Conservation (phyloP, 2,888 invertebrate genomes). For the Phyto melanocephala region DNA sequence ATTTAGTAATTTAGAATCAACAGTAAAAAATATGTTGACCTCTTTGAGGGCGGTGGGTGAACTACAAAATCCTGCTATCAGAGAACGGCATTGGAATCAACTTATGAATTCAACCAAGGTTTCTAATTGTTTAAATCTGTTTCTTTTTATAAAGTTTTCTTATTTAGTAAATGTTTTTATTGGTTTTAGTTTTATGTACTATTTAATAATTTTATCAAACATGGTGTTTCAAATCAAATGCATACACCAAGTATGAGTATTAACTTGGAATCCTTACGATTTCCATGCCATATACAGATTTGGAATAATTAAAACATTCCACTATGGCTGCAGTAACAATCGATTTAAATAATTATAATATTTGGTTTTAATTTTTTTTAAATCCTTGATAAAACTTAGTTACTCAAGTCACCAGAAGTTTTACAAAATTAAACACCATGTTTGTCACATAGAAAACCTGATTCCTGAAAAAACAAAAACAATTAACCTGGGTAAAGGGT, state of each 20-base stretch:
- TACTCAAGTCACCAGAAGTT: too few relatives aligned
- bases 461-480: neutral
- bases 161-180: conserved; percentile 47
- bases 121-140: conserved; percentile 67
- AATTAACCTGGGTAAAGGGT: neutral
- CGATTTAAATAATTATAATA: too few relatives aligned
- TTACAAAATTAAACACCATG: neutral
- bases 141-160: neutral
- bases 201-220: neutral
- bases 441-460: conserved; percentile 11
- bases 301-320: too few relatives aligned
- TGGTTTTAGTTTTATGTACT: neutral
- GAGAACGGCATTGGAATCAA: conserved; percentile 98
- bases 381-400: too few relatives aligned
- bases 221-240: conserved; percentile 17
- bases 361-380: too few relatives aligned
- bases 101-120: conserved; percentile 97
- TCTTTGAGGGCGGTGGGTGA: conserved; percentile 96
- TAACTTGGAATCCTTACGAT: too few relatives aligned
- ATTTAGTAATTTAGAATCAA: conserved; percentile 91
- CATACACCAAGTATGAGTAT: too few relatives aligned
- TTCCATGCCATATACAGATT: too few relatives aligned
- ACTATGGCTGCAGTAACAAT: too few relatives aligned
- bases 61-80: conserved; percentile 96
- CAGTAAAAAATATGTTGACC: conserved; percentile 97